Evolutionary conservation across 2,888 invertebrate species (phyloP), one percentile per base, ranked within the genome.

Genomic region (Thereva nobilitata): DNA sequence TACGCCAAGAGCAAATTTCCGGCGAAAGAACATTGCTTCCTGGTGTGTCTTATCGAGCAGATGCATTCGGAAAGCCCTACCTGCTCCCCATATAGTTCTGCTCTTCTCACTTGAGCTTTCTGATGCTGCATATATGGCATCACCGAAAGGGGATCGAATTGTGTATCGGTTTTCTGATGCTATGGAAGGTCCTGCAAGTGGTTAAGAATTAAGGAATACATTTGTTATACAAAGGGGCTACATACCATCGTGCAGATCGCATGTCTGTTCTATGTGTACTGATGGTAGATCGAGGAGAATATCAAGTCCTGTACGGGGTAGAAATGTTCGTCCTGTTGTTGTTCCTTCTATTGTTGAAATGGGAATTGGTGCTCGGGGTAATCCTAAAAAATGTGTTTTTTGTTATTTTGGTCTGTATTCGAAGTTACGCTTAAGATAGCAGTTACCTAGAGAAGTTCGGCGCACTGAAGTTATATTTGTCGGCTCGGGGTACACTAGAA

Each of bases 41-140:
- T 91, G 90, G 70, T 91, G 87, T n/a, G 88, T 87, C 77, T 87
- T 89, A 79, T 96, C 95, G 70, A 90, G 86, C 0, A 96, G 81
- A 74, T 88, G 89, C 85, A 96, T 88, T 70, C 85, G 84, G 78
- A 93, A 93, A 0, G 89, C 86, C 34, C 94, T 84, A 0, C 75
- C 71, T 0, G 79, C 68, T 4, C 93, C 92, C 77, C 91, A 91
- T 56, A 89, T 82, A 69, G 88, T 85, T 59, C 93, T 82, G 75
- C 87, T 84, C 5, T 83, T 84, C 0, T 83, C 78, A 1, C 82
- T 83, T 0, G 90, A 90, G 3, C 82, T 83, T 76, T 92, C 91
- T 44, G 85, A 86, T 8, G 89, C 91, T 49, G 90, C 85, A 78
- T 88, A 92, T n/a, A 92, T 79, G 0, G 90, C 88, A 75, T 91